Percentiles rank a stretch among this genome's conserved stretches.
phyloP scores from a whole-genome alignment of 1,140 invertebrate species.

The Drosophila erecta region DNA sequence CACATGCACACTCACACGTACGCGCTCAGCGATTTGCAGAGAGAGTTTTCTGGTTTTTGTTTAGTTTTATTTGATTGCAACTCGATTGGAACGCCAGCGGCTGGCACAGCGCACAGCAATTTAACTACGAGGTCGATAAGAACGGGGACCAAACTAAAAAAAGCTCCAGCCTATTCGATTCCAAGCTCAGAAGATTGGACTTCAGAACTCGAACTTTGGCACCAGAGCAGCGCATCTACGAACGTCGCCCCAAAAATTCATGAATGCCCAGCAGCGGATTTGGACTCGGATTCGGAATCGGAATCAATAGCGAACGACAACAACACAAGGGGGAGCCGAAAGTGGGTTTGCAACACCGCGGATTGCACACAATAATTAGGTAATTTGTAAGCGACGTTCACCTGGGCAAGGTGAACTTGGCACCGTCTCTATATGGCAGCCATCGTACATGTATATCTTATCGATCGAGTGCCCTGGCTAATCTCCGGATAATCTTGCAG shows the following conservation, averaged over 20 bases:
- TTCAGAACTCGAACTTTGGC: conserved; percentile 76
- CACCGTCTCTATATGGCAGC: conserved; percentile 1
- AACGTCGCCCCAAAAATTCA: conserved; percentile 22
- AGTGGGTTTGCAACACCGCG: conserved; percentile 32
- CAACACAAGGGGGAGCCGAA: conserved; percentile 15
- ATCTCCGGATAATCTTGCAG: conserved; percentile 18
- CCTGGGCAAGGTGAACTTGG: conserved; percentile 42
- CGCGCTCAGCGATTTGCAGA: conserved; percentile 30
- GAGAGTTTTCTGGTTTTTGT: conserved; percentile 57
- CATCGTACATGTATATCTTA: conserved; percentile 35
- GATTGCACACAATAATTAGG: conserved; percentile 77
- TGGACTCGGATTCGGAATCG: not conserved
- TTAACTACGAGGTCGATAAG: conserved; percentile 41
- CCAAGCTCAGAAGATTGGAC: conserved; percentile 47
- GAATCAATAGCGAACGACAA: conserved; percentile 50
- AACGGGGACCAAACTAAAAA: conserved; percentile 15
- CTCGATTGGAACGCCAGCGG: conserved; percentile 22
- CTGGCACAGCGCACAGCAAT: conserved; percentile 9
- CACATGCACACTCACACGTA: conserved; percentile 6
- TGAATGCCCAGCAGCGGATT: conserved; percentile 25
- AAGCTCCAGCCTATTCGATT: conserved; percentile 22
- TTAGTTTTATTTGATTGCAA: conserved; percentile 56
- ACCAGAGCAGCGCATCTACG: conserved; percentile 25
- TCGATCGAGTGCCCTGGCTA: conserved; percentile 13
- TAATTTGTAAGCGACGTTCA: conserved; percentile 74